Evolutionary conservation across 1,140 invertebrate species (phyloP).

Genomic region (Drosophila seguyi): DNA sequence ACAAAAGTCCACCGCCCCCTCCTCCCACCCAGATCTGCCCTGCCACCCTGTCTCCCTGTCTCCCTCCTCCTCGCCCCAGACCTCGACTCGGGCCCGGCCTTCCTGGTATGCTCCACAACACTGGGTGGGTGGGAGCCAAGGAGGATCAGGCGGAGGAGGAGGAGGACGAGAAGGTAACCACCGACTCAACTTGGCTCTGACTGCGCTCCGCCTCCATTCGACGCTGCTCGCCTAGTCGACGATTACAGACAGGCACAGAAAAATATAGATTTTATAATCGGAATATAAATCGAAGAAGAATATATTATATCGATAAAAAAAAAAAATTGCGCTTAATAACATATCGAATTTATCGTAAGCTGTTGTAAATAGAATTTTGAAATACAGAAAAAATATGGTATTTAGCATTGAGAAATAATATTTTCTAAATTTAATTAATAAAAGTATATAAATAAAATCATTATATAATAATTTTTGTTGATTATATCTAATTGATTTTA

Average conservation of each 20-base stretch:
- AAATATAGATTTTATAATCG: neutral
- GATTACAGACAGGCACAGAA: slow-evolving; percentile 18
- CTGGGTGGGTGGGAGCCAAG: slow-evolving; percentile 1
- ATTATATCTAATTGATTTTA: no score
- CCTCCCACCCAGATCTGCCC: neutral
- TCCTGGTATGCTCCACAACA: slow-evolving; percentile 57
- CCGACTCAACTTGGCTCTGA: slow-evolving; percentile 50
- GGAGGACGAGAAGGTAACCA: slow-evolving; percentile 32
- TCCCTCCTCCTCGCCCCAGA: slow-evolving; percentile 20
- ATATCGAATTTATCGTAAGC: no score
- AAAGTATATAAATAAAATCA: no score
- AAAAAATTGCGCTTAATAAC: no score
- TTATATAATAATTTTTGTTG: no score
- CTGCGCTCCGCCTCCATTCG: slow-evolving; percentile 22
- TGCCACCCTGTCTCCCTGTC: neutral
- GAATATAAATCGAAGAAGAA: neutral
- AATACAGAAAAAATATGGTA: no score
- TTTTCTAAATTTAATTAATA: no score
- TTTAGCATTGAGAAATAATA: no score
- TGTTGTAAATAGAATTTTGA: no score
- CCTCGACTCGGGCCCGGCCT: slow-evolving; percentile 62
- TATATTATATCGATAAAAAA: no score
- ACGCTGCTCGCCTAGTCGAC: slow-evolving; percentile 32
- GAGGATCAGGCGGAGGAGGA: neutral
- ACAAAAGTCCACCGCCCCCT: slow-evolving; percentile 2